These are phyloP conservation scores for Cyanoderma ruficeps DNA, from an alignment of 2,113 vertebrate species.

Conservation along the genomic window DNA sequence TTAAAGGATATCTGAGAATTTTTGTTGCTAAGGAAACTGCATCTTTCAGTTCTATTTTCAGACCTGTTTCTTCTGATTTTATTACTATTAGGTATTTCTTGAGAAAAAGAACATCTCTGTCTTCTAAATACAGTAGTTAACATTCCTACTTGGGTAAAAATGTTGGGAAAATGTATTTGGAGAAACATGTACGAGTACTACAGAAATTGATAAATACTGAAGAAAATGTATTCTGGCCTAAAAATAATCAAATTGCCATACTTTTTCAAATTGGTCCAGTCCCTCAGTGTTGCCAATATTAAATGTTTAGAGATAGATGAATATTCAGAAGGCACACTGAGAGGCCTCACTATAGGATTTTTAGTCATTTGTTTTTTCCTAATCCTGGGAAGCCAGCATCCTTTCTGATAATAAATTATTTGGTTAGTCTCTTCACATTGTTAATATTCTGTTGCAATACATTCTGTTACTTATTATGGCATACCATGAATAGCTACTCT, in stretches of 20 bases:
- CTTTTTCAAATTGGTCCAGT: not conserved
- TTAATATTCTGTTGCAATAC: not conserved
- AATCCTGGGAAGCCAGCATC: not conserved
- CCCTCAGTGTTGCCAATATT: not conserved
- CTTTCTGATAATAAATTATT: not conserved
- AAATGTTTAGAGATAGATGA: not conserved
- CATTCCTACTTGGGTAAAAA: not conserved
- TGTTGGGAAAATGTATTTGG: not conserved
- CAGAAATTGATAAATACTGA: not conserved
- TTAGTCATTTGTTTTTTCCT: not conserved
- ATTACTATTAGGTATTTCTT: not conserved
- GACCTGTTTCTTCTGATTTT: not conserved
- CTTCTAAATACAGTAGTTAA: not conserved
- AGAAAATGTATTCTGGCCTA: not conserved
- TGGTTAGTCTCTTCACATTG: not conserved
- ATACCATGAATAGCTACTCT: not conserved
- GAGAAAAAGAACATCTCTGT: not conserved
- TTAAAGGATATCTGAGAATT: not conserved
- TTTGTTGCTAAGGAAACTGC: conserved; percentile 34
- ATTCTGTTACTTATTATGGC: not conserved
- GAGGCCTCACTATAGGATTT: not conserved
- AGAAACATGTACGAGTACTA: not conserved
- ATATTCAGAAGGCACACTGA: not conserved
- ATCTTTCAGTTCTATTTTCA: conserved; percentile 8
- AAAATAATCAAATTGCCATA: not conserved